Evolutionary conservation across 2,113 vertebrate genomes (phyloP), one percentile per base, ranked within the genome.

Genomic region (Phoxinus phoxinus): DNA sequence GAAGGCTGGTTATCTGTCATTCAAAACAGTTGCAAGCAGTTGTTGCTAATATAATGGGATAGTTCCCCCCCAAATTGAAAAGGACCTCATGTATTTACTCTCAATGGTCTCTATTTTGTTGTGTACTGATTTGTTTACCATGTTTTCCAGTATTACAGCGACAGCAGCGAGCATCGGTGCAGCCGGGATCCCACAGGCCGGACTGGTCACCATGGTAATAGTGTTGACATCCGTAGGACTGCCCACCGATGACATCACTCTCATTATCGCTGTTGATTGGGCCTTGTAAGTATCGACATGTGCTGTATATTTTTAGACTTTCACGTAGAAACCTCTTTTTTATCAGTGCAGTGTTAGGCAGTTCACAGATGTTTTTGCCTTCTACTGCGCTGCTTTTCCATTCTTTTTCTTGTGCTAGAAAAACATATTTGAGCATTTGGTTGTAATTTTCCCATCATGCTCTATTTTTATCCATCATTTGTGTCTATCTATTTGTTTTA

Each of bases 171-270:
- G 98, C 90, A 99, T 99, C 3, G 98, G 98, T 72, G 98, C 98
- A n/a, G 98, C 98, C 9, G 98, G 98, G 6, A 99, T 99, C 77
- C 98, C 98, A 0, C 98, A 99, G 84, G 97, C 98, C 0, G 98
- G 98, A 37, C 96, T 99, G n/a, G 97, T 99, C 89, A 99, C 98
- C 74, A 99, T 99, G 98, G 97, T 98, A 89, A 99, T 99, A 2
- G 98, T 99, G 71, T 93, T 99, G 73, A 99, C 98, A 56, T 99
- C 98, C 0, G 98, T 99, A 6, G 98, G 98, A n/a, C 92, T 99
- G 91, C 98, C 98, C 13, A 99, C 97, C 0, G 98, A 99, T 0
- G 98, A 99, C 94, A 99, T 99, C 94, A 97, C 96, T 0, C 92
- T 99, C 79, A 99, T 99, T 82, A 97, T 99, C 8, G 98, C 98